Percentiles rank a stretch among this genome's conserved stretches.
Evolutionary conservation across 1,140 invertebrate species (phyloP).

Genomic region (Zophobas morio): DNA sequence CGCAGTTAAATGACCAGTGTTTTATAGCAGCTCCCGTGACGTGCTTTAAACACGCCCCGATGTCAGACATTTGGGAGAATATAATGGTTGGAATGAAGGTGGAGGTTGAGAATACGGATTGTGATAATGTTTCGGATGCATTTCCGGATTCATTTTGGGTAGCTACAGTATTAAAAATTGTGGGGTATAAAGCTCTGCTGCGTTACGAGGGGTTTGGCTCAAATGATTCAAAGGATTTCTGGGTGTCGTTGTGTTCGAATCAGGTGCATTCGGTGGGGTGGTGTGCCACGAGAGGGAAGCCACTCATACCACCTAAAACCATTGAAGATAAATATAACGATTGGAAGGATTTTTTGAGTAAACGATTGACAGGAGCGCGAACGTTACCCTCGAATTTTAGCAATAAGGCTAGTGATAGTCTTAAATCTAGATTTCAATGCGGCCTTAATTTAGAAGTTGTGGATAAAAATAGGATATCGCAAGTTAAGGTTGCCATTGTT

Average conservation of each 20-base stretch:
- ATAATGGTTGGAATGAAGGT: slow-evolving; percentile 96
- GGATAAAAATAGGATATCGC: slow-evolving; percentile 95
- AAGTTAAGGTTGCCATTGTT: slow-evolving; percentile 90
- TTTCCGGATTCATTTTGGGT: slow-evolving; percentile 94
- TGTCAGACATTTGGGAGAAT: slow-evolving; percentile 94
- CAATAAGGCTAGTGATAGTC: slow-evolving; percentile 86
- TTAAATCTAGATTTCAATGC: slow-evolving; percentile 85
- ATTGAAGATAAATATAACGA: slow-evolving; percentile 94
- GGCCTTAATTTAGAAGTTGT: slow-evolving; percentile 94
- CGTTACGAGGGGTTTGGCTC: slow-evolving; percentile 95
- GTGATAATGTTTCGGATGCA: slow-evolving; percentile 82
- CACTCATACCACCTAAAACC: slow-evolving; percentile 91
- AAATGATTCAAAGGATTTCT: slow-evolving; percentile 92
- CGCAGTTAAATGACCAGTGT: slow-evolving; percentile 80
- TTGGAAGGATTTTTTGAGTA: slow-evolving; percentile 96
- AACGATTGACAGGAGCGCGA: slow-evolving; percentile 89
- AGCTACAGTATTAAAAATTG: slow-evolving; percentile 91
- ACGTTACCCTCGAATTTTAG: slow-evolving; percentile 94
- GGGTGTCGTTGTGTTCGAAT: slow-evolving; percentile 94
- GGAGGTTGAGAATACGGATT: slow-evolving; percentile 94
- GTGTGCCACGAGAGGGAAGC: slow-evolving; percentile 96
- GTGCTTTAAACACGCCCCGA: slow-evolving; percentile 92
- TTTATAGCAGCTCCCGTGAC: slow-evolving; percentile 91
- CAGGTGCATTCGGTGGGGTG: slow-evolving; percentile 96
- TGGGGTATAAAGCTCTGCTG: slow-evolving; percentile 93